Evolutionary conservation across 2,888 invertebrate species (phyloP).

Genomic region (Tholera decimalis): DNA sequence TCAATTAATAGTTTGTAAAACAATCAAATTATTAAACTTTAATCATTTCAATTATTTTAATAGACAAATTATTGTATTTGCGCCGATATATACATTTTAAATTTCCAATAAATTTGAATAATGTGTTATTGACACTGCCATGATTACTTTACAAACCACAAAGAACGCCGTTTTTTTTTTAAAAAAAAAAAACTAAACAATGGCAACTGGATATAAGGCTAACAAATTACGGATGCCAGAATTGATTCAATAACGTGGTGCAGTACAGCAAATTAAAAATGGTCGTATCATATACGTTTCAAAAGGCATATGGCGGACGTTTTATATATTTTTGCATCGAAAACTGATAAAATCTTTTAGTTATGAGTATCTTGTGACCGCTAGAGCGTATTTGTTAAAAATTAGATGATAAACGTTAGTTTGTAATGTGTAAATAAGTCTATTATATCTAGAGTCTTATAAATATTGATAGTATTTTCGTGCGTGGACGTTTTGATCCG

Average conservation of each 20-base stretch:
- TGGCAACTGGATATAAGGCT: constrained; percentile 86
- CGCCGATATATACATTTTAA: too few species aligned
- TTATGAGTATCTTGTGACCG: constrained; percentile 91
- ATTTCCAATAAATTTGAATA: constrained; percentile 28
- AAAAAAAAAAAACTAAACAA: constrained; percentile 78
- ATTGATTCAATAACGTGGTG: constrained; percentile 35
- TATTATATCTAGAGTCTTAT: constrained; percentile 89
- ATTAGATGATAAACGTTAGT: constrained; percentile 90
- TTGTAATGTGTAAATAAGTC: constrained; percentile 91
- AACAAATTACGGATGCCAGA: constrained; percentile 69
- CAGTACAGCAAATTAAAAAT: constrained; percentile 65
- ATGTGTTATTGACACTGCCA: constrained; percentile 27
- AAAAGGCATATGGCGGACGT: constrained; percentile 92
- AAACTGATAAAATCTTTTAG: constrained; percentile 92
- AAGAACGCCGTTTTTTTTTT: constrained; percentile 78
- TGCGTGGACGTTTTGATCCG: constrained; percentile 92
- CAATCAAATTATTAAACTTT: too few species aligned
- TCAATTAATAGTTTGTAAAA: too few species aligned
- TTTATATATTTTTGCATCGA: constrained; percentile 92
- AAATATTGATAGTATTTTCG: constrained; percentile 91
- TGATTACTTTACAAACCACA: constrained; percentile 57
- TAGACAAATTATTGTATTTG: too few species aligned
- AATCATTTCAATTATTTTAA: too few species aligned
- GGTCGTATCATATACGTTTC: constrained; percentile 83
- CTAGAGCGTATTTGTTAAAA: constrained; percentile 90